Percentiles rank a stretch among this genome's conserved stretches.
phyloP scores from a whole-genome alignment of 1,140 invertebrate species.

The Mycetomoellerius zeteki region DNA sequence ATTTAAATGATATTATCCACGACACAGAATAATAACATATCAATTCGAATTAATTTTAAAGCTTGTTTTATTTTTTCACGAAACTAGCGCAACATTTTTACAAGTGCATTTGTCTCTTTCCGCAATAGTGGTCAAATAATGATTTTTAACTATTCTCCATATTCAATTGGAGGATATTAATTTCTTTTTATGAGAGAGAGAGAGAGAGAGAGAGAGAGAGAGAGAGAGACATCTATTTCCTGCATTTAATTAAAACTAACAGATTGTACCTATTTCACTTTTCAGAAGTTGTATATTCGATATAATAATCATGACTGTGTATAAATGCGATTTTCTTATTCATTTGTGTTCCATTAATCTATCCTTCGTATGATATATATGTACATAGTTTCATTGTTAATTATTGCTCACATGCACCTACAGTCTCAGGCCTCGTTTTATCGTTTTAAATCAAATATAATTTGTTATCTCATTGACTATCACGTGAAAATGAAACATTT shows the following conservation, averaged over 20 bases:
- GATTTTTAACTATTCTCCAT: conserved; percentile 40
- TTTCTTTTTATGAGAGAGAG: conserved; percentile 44
- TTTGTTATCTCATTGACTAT: neutral
- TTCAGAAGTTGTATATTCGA: conserved; percentile 52
- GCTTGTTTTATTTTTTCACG: conserved; percentile 59
- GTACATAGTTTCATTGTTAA: conserved; percentile 65
- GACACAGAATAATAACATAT: conserved; percentile 20
- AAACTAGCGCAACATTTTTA: conserved; percentile 49
- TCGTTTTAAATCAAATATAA: conserved; percentile 12
- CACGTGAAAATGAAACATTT: conserved; percentile 19
- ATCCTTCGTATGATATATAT: conserved; percentile 43
- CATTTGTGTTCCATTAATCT: conserved; percentile 50
- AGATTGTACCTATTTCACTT: conserved; percentile 59
- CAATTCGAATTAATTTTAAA: conserved; percentile 22
- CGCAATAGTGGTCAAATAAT: conserved; percentile 30
- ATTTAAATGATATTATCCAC: conserved; percentile 22
- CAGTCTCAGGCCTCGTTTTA: conserved; percentile 39
- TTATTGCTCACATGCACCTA: conserved; percentile 71
- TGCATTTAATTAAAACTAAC: conserved; percentile 59
- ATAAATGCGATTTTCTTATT: conserved; percentile 61
- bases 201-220: conserved; percentile 49
- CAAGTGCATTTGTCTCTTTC: conserved; percentile 34
- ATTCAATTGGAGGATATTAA: conserved; percentile 16
- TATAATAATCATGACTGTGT: conserved; percentile 51
- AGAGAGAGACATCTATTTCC: conserved; percentile 43